Base-by-base conservation (phyloP, 2,113 vertebrate genomes). In the Clarias gariepinus region DNA sequence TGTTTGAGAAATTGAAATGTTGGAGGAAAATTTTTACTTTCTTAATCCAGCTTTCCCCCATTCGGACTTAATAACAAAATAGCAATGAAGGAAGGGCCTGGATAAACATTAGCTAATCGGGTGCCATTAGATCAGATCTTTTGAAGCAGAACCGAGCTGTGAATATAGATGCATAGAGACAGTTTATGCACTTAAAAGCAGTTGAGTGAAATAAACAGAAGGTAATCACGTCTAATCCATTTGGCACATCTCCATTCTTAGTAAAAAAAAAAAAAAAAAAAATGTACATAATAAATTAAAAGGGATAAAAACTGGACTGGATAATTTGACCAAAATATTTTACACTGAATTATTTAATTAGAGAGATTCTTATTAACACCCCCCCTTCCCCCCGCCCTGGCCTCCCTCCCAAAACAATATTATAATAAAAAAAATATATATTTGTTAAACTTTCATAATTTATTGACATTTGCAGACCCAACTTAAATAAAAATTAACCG, bases 1-100 rank as follows among this genome's bases (percentile, higher is more conserved):
- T 95, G 95, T 95, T 93, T 90, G 81, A 85, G 90, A 91, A 87
- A 92, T 93, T 89, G 89, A 93, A 92, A 93, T 93, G 92, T 94
- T 94, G 92, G 18, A 91, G 88, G 83, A 91, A 92, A 91, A 93
- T 92, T 92, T 93, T 90, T 74, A 80, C 64, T 85, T 92, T 93
- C 85, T 80, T 91, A 93, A 93, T 87, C 64, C 89, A 68, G 85
- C 74, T 90, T 90, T 93, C 60, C 91, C 81, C 76, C 64, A 33
- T 85, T 74, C 52, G 18, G 82, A 83, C 84, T 64, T 68, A 85
- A 83, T 82, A 87, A 89, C 86, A 89, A 89, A 36, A 89, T 87
- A 76, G 73, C 28, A 66, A 55, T 71, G 63, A 55, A 64, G 41
- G 79, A 82, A 69, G 41, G 53, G 57, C 69, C 60, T 57, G 25